A percentile compares a stretch with the other conserved stretches of the same genome.
Evolutionary conservation across 1,140 invertebrate genomes (phyloP).

Genomic region (Achatina immaculata): DNA sequence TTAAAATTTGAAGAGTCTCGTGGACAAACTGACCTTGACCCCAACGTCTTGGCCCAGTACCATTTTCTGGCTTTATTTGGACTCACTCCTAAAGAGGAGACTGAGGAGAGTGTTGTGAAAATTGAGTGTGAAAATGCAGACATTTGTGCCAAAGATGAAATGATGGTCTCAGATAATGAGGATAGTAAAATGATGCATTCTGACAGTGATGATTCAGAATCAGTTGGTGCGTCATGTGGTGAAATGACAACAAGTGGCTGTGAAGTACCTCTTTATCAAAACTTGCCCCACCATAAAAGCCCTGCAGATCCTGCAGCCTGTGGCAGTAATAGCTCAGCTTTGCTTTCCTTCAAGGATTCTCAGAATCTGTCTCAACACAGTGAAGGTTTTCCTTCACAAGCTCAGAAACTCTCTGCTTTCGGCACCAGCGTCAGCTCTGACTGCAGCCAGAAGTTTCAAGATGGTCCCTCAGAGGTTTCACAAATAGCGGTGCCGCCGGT

Average conservation of each 20-base stretch:
- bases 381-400: no score
- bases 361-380: no score
- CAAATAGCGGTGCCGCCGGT: not conserved
- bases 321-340: no score
- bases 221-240: no score
- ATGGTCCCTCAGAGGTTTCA: not conserved
- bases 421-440: no score
- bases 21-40: slow-evolving; percentile 32
- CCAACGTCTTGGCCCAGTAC: slow-evolving; percentile 72
- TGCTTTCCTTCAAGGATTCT: no score
- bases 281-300: no score
- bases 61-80: slow-evolving; percentile 86
- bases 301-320: no score
- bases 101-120: not conserved
- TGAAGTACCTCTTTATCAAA: no score
- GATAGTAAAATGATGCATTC: slow-evolving; percentile 31
- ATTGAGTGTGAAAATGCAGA: not conserved
- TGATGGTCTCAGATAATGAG: not conserved
- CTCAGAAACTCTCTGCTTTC: no score
- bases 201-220: not conserved
- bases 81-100: slow-evolving; percentile 65
- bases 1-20: slow-evolving; percentile 55
- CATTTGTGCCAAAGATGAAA: not conserved
- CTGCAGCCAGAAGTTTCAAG: slow-evolving; percentile 28
- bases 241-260: no score